A percentile compares a stretch with the other conserved stretches of the same genome.
Evolutionary conservation across 2,888 invertebrate genomes (phyloP).

Genomic region (Idaea straminata): DNA sequence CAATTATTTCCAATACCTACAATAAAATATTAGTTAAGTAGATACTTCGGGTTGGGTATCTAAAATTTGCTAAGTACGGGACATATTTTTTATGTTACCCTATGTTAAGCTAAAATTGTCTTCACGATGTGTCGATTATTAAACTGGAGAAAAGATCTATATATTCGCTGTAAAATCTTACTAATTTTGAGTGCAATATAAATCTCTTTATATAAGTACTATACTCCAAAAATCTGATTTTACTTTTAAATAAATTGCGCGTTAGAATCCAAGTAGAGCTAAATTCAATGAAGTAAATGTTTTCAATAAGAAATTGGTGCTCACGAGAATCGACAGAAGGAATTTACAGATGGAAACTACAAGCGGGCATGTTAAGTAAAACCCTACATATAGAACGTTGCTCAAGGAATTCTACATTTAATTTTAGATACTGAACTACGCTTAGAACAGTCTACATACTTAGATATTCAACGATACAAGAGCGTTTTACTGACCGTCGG

Average conservation of each 20-base stretch:
- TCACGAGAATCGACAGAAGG: conserved; percentile 1
- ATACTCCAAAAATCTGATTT: background rate
- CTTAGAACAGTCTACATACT: background rate
- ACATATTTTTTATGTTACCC: too few relatives aligned
- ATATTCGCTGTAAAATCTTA: too few relatives aligned
- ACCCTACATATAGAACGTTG: background rate
- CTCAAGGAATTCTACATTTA: background rate
- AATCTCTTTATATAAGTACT: background rate
- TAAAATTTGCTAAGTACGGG: too few relatives aligned
- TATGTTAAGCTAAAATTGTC: too few relatives aligned
- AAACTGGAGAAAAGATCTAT: too few relatives aligned
- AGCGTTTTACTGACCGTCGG: background rate
- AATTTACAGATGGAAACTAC: background rate
- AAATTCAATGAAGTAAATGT: background rate
- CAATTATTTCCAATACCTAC: too few relatives aligned
- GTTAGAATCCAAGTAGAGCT: background rate
- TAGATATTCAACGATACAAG: background rate
- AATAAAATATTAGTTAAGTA: too few relatives aligned
- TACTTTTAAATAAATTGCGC: background rate
- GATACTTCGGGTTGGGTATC: too few relatives aligned
- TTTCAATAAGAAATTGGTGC: conserved; percentile 1
- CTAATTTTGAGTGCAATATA: too few relatives aligned
- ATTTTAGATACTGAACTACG: background rate
- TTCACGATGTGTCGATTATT: too few relatives aligned
- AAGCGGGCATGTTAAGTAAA: background rate